Conservation (phyloP, 2,113 vertebrate genomes). For the Leiothrix lutea region DNA sequence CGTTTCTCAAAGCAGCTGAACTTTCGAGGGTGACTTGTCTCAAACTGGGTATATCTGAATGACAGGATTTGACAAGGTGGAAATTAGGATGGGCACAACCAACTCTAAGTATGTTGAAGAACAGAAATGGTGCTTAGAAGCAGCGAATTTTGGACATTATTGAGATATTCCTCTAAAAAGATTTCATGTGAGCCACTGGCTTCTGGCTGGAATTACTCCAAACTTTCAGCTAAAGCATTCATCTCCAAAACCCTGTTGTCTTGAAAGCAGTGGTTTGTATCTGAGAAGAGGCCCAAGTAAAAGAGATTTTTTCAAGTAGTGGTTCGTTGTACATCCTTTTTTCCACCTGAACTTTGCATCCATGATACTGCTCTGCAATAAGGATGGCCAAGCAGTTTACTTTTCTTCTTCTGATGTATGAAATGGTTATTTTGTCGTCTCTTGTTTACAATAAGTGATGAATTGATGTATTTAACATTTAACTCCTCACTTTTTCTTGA, state of each 20-base stretch:
- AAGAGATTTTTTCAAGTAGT: not conserved
- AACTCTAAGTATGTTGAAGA: not conserved
- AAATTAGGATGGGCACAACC: not conserved
- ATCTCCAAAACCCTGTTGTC: not conserved
- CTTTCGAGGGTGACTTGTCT: not conserved
- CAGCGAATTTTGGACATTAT: not conserved
- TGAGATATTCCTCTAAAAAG: not conserved
- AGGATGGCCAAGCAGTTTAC: not conserved
- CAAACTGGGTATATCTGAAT: not conserved
- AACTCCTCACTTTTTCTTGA: slow-evolving; percentile 71
- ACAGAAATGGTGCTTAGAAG: not conserved
- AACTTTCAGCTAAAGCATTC: not conserved
- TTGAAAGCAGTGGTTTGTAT: not conserved
- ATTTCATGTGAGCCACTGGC: not conserved
- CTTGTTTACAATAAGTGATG: not conserved
- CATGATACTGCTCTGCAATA: not conserved
- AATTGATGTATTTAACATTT: slow-evolving; percentile 25
- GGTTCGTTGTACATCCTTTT: not conserved
- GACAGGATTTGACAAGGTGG: not conserved
- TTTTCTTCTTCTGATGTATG: not conserved
- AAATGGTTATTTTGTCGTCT: not conserved
- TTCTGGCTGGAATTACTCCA: not conserved
- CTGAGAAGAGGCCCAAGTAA: not conserved
- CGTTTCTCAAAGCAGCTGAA: slow-evolving; percentile 44
- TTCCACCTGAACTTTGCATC: not conserved